Percentiles rank a stretch among this genome's conserved stretches.
These are phyloP conservation scores for Agrochola macilenta DNA, from an alignment of 2,888 invertebrate genomes.

Conservation along the genomic window DNA sequence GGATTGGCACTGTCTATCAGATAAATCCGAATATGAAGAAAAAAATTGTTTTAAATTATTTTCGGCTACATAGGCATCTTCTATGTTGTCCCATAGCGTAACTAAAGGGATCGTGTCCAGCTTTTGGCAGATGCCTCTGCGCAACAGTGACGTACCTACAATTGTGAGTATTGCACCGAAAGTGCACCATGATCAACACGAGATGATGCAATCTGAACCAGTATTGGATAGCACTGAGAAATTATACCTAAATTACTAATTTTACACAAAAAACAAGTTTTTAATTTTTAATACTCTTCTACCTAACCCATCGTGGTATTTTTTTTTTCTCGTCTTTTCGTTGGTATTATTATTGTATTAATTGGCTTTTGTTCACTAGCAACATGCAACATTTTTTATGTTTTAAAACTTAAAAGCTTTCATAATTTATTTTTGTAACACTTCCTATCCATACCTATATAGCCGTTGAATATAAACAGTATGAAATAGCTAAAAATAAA, in stretches of 20 bases:
- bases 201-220: conserved; percentile 14
- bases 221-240: background rate
- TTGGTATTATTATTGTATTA: background rate
- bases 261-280: background rate
- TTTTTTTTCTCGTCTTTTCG: background rate
- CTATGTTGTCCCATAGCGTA: background rate
- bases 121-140: background rate
- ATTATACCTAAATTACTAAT: background rate
- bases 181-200: background rate
- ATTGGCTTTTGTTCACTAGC: background rate
- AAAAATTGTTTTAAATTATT: background rate
- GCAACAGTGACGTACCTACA: background rate
- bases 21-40: background rate
- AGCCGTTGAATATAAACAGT: background rate
- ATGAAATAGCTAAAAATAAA: background rate
- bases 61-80: background rate
- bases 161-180: conserved; percentile 5
- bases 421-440: background rate
- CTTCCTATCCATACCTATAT: background rate
- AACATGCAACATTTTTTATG: background rate
- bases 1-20: conserved; percentile 2
- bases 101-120: too few species aligned
- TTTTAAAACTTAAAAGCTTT: background rate
- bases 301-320: background rate
- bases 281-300: background rate